A percentile compares a stretch with the other conserved stretches of the same genome.
Conservation (phyloP, 1,140 invertebrate genomes). For the Mactra quadrangularis region DNA sequence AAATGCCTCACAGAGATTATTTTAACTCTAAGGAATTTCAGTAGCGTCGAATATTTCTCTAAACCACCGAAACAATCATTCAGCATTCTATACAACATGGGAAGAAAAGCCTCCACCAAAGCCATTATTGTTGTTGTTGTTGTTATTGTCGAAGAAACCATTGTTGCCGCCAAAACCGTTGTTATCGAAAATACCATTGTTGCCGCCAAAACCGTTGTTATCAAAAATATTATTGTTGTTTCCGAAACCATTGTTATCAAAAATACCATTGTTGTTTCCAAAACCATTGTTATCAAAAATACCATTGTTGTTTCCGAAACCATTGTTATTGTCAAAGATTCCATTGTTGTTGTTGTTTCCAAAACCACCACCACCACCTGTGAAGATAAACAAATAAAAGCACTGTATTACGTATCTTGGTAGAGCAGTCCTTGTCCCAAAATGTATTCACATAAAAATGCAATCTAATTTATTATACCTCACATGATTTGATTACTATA, state of each 20-base stretch:
- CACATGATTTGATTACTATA: too few relatives aligned
- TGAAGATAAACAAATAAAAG: too few relatives aligned
- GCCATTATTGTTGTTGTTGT: constrained; percentile 12
- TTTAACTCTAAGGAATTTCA: too few relatives aligned
- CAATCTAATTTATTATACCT: too few relatives aligned
- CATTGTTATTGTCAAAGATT: constrained; percentile 4
- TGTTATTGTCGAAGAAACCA: constrained; percentile 1
- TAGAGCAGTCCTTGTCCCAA: too few relatives aligned
- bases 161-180: neutral
- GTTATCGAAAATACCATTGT: neutral
- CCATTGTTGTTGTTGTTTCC: constrained; percentile 16
- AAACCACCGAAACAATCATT: too few relatives aligned
- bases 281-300: too few relatives aligned
- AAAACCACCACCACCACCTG: constrained; percentile 1
- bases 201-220: neutral
- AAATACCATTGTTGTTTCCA: neutral
- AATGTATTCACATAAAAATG: too few relatives aligned
- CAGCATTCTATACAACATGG: neutral
- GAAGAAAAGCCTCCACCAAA: neutral
- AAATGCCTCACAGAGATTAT: too few relatives aligned
- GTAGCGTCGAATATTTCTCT: too few relatives aligned
- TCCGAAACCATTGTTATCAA: neutral
- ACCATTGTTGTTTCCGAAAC: too few relatives aligned
- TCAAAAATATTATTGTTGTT: neutral
- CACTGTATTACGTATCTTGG: too few relatives aligned